Conservation (phyloP, 1,140 invertebrate genomes). For the Battus philenor region DNA sequence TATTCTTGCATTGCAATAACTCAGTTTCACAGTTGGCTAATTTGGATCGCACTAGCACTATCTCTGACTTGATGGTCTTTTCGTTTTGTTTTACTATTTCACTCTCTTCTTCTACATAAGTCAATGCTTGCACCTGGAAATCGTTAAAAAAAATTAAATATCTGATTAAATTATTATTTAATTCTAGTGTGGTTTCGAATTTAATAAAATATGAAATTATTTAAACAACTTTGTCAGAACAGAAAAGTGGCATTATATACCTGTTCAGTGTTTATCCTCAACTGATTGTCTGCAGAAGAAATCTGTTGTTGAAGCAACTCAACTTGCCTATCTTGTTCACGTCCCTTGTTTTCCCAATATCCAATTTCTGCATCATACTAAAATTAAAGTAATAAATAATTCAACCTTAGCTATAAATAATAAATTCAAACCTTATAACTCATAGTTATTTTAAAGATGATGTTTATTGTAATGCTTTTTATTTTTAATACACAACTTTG, state of each 20-base stretch:
- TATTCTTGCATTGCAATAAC: constrained; percentile 91
- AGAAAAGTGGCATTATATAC: too few relatives aligned
- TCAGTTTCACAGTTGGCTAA: constrained; percentile 92
- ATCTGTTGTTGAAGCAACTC: constrained; percentile 90
- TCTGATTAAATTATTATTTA: too few relatives aligned
- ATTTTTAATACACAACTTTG: too few relatives aligned
- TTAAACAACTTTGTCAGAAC: too few relatives aligned
- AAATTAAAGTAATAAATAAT: too few relatives aligned
- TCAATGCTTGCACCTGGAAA: constrained; percentile 82
- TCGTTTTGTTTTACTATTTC: constrained; percentile 92
- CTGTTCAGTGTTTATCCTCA: constrained; percentile 86
- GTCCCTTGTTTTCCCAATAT: constrained; percentile 91
- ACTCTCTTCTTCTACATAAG: constrained; percentile 90
- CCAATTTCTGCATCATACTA: constrained; percentile 92
- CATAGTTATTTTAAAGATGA: too few relatives aligned
- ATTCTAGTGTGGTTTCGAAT: too few relatives aligned
- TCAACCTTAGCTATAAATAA: too few relatives aligned
- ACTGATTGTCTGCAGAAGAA: constrained; percentile 83
- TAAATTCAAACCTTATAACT: too few relatives aligned
- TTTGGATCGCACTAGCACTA: constrained; percentile 88
- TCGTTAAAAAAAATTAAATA: too few relatives aligned
- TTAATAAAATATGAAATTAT: too few relatives aligned
- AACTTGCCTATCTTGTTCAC: constrained; percentile 89
- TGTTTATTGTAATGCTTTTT: too few relatives aligned
- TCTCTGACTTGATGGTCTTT: constrained; percentile 90